Percentiles rank a stretch among this genome's conserved stretches.
Evolutionary conservation across 2,888 invertebrate species (phyloP).

Genomic region (Polydrusus pterygomalis): DNA sequence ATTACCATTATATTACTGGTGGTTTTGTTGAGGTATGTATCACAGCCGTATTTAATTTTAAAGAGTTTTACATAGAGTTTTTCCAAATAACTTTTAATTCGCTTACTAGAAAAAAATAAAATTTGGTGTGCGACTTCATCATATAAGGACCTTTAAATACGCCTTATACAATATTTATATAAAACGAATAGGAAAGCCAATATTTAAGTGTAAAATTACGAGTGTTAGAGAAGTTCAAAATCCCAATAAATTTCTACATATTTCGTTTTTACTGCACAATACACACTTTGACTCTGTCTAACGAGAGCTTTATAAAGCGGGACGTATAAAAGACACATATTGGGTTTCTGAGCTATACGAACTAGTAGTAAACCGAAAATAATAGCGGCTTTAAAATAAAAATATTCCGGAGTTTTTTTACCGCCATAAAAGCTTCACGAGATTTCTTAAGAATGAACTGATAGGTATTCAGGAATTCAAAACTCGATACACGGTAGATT

Average conservation of each 20-base stretch:
- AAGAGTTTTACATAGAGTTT: too few relatives aligned
- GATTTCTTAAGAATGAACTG: not conserved
- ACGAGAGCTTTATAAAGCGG: conserved; percentile 46
- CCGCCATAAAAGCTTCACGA: conserved; percentile 1
- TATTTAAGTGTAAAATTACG: too few relatives aligned
- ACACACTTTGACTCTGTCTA: conserved; percentile 42
- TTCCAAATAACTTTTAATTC: too few relatives aligned
- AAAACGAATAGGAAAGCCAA: too few relatives aligned
- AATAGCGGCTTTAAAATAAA: conserved; percentile 37
- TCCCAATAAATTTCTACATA: conserved; percentile 50
- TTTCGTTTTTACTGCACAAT: conserved; percentile 42
- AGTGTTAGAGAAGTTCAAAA: not conserved
- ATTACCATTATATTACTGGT: too few relatives aligned
- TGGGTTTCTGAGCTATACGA: conserved; percentile 40
- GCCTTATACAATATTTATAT: too few relatives aligned
- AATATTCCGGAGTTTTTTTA: conserved; percentile 31
- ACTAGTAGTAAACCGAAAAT: conserved; percentile 50
- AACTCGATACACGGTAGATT: not conserved
- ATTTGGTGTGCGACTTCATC: too few relatives aligned
- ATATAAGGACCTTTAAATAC: too few relatives aligned
- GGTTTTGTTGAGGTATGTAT: too few relatives aligned
- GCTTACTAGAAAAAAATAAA: too few relatives aligned
- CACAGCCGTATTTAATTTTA: too few relatives aligned
- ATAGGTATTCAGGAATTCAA: not conserved
- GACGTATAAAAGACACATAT: conserved; percentile 49